These are phyloP conservation scores for Sebastes elongatus DNA, from an alignment of 2,797 vertebrate genomes.

Conservation along the genomic window DNA sequence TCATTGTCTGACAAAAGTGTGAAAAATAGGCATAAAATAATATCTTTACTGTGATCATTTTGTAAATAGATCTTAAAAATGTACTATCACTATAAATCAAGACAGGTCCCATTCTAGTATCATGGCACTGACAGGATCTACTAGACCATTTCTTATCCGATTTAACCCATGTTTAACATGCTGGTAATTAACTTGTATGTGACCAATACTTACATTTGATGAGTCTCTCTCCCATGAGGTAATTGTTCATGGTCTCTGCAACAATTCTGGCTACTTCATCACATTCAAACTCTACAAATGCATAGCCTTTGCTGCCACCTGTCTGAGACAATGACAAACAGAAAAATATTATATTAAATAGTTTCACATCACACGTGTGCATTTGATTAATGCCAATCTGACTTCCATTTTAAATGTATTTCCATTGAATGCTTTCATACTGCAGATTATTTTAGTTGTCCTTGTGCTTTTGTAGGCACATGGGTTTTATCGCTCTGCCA, in stretches of 20 bases:
- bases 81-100: background rate
- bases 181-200: background rate
- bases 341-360: background rate
- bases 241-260: constrained; percentile 97
- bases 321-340: constrained; percentile 78
- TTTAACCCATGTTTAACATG: background rate
- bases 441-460: too few species aligned
- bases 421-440: background rate
- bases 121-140: background rate
- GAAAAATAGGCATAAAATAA: background rate
- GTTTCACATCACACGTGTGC: background rate
- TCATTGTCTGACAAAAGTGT: background rate
- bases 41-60: background rate
- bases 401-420: background rate
- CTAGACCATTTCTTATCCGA: background rate
- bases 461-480: constrained; percentile 58
- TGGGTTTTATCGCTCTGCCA: constrained; percentile 80
- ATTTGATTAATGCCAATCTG: background rate
- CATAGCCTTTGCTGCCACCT: constrained; percentile 92
- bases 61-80: background rate
- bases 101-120: background rate
- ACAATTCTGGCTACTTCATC: constrained; percentile 96
- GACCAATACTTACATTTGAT: constrained; percentile 88
- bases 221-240: constrained; percentile 92
- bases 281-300: constrained; percentile 91